Evolutionary conservation across 2,113 vertebrate genomes (phyloP).

Genomic region (Bufo bufo): DNA sequence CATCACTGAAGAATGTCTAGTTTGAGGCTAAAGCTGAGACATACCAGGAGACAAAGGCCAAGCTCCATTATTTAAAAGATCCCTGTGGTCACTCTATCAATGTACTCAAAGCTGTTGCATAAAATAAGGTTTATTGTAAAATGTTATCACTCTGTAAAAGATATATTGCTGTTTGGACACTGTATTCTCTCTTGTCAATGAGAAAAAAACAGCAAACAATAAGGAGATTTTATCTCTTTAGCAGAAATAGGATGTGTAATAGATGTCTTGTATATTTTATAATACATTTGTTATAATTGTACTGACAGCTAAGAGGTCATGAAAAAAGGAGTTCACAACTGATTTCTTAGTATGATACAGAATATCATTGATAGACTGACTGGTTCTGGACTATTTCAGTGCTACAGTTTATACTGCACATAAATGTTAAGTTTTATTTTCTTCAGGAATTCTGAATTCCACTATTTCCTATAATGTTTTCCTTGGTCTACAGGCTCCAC

Average conservation of each 20-base stretch:
- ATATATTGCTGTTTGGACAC: neutral
- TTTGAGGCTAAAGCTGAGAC: neutral
- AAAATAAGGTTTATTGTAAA: neutral
- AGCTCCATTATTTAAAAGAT: constrained; percentile 1
- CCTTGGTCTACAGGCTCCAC: too few species aligned
- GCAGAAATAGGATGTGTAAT: neutral
- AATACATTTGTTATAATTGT: too few species aligned
- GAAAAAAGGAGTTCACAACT: too few species aligned
- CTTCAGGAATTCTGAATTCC: too few species aligned
- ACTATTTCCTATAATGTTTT: too few species aligned
- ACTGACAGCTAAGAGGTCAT: too few species aligned
- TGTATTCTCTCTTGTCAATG: neutral
- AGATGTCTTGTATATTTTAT: neutral
- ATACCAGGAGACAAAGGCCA: neutral
- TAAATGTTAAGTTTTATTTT: too few species aligned
- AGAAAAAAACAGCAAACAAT: neutral
- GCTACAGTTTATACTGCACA: too few species aligned
- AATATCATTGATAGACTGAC: too few species aligned
- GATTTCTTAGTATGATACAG: too few species aligned
- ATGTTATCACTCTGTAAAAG: neutral
- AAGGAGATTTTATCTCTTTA: neutral
- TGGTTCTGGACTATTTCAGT: too few species aligned
- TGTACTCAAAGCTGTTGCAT: neutral
- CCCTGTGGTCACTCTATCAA: neutral
- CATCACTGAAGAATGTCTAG: constrained; percentile 8